Evolutionary conservation across 2,113 vertebrate genomes (phyloP).

Genomic region (Percina caprodes): DNA sequence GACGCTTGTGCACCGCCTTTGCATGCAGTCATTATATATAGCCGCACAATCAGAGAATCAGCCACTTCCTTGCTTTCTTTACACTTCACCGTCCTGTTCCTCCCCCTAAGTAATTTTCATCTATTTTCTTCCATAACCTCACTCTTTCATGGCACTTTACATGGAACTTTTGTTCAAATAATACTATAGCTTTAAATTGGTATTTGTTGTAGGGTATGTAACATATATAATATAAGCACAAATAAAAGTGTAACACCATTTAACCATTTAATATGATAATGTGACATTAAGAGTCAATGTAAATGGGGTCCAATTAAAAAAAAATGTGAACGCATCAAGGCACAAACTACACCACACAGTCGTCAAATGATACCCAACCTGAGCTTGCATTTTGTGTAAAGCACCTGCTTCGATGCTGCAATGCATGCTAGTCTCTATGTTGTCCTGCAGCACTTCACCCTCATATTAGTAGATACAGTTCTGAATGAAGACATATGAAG

Average conservation of each 20-base stretch:
- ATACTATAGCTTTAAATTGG: background rate
- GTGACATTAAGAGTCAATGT: background rate
- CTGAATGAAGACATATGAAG: slow-evolving; percentile 20
- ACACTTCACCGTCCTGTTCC: slow-evolving; percentile 15
- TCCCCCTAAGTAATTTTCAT: slow-evolving; percentile 6
- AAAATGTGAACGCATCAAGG: background rate
- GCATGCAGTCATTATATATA: slow-evolving; percentile 40
- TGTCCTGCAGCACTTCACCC: slow-evolving; percentile 16
- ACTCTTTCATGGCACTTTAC: background rate
- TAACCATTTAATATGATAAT: background rate
- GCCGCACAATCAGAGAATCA: slow-evolving; percentile 14
- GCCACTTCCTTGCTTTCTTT: background rate
- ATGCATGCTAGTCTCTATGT: slow-evolving; percentile 62
- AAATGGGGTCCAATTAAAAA: no score
- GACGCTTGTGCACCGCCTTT: slow-evolving; percentile 26
- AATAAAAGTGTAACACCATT: background rate
- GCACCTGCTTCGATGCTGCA: slow-evolving; percentile 37
- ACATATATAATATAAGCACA: background rate
- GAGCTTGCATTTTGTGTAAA: slow-evolving; percentile 50
- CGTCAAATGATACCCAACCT: slow-evolving; percentile 16
- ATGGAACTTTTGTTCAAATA: background rate
- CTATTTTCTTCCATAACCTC: background rate
- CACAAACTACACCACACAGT: background rate
- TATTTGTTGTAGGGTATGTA: background rate
- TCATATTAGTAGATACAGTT: background rate